These are phyloP conservation scores for Hydrotaea cyrtoneurina DNA, from an alignment of 2,888 invertebrate species.

Conservation along the genomic window DNA sequence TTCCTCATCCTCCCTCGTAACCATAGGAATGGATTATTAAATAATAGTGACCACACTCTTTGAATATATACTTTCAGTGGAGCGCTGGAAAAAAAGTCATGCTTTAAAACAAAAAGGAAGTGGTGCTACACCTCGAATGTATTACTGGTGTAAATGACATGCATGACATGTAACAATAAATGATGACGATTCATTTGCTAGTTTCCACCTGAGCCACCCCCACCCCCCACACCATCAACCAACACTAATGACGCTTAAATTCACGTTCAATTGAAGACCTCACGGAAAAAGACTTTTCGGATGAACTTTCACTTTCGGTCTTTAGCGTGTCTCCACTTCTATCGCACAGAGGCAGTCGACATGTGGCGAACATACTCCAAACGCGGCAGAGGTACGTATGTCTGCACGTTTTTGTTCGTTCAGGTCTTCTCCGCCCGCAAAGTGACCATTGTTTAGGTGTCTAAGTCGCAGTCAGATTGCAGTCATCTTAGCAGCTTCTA, in stretches of 20 bases:
- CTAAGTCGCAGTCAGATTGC: slow-evolving; percentile 28
- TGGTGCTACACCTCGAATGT: not conserved
- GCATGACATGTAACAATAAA: slow-evolving; percentile 59
- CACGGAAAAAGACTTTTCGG: not conserved
- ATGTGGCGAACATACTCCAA: not conserved
- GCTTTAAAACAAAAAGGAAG: slow-evolving; percentile 17
- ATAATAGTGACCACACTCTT: not conserved
- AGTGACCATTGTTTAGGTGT: slow-evolving; percentile 38
- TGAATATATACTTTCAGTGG: not conserved
- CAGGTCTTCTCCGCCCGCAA: not conserved
- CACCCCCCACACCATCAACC: not conserved
- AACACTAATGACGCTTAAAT: not conserved
- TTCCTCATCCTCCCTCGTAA: not conserved
- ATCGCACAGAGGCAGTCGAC: not conserved
- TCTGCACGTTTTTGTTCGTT: not conserved
- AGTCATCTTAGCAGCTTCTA: slow-evolving; percentile 17
- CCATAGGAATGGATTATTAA: not conserved
- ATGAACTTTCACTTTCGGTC: slow-evolving; percentile 22
- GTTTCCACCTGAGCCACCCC: slow-evolving; percentile 1
- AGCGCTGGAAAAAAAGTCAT: not conserved
- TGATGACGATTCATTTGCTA: slow-evolving; percentile 39
- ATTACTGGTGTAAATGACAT: slow-evolving; percentile 55
- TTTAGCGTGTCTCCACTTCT: not conserved
- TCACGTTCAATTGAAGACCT: slow-evolving; percentile 4
- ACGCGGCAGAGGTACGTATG: no score